Percentiles rank a stretch among this genome's conserved stretches.
Conservation (phyloP, 1,140 invertebrate genomes). For the Cyclargus thomasi region DNA sequence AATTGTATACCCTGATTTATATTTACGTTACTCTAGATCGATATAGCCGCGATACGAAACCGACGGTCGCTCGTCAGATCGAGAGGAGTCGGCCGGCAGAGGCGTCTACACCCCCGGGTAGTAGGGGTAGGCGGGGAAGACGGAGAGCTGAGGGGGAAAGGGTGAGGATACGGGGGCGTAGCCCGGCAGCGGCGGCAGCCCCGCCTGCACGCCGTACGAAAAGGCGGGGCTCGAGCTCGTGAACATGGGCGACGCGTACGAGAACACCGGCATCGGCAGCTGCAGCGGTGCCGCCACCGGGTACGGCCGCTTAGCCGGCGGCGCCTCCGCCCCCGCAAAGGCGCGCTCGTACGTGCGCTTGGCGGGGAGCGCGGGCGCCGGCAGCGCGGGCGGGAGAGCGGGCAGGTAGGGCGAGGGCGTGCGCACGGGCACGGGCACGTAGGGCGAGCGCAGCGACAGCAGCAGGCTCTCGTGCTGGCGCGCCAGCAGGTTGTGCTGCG, state of each 20-base stretch:
- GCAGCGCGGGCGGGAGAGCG: conserved; percentile 26
- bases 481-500: conserved; percentile 64
- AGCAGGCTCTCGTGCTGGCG: conserved; percentile 69
- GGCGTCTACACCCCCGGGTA: conserved; percentile 54
- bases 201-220: conserved; percentile 48
- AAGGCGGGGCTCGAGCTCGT: conserved; percentile 51
- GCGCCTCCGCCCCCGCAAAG: conserved; percentile 54
- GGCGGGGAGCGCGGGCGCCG: conserved; percentile 38
- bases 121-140: conserved; percentile 62
- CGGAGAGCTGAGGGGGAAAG: conserved; percentile 49
- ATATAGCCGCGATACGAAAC: conserved; percentile 7
- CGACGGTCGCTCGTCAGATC: too few species aligned
- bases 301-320: conserved; percentile 66
- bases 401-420: conserved; percentile 41
- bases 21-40: conserved; percentile 4
- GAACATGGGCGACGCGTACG: conserved; percentile 69
- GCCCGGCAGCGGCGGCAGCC: conserved; percentile 33
- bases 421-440: conserved; percentile 33
- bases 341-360: conserved; percentile 74
- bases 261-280: conserved; percentile 65
- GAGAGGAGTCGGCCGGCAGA: too few species aligned
- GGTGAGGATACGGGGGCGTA: conserved; percentile 47
- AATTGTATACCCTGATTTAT: conserved; percentile 54
- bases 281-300: conserved; percentile 62
- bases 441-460: conserved; percentile 38